Evolutionary conservation across 2,888 invertebrate species (phyloP).

Genomic region (Cataglyphis altisquamis): DNA sequence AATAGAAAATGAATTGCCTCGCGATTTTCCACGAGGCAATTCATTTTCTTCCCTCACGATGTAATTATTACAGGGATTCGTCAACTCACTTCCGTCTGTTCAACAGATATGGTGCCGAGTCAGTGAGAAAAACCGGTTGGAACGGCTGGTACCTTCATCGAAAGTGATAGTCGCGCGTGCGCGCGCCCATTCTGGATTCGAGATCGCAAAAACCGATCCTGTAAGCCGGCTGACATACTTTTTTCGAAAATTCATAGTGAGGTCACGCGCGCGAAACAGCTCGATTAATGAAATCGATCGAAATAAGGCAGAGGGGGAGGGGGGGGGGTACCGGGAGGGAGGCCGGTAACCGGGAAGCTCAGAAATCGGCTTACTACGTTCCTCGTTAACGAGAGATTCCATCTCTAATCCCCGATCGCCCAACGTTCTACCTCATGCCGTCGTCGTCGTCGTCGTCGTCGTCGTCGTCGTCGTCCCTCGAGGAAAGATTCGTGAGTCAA

Average conservation of each 20-base stretch:
- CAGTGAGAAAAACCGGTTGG: constrained; percentile 66
- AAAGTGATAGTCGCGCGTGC: constrained; percentile 75
- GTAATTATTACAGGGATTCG: background rate
- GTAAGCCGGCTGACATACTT: constrained; percentile 53
- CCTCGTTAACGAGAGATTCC: constrained; percentile 21
- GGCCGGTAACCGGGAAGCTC: background rate
- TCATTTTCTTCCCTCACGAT: background rate
- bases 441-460: background rate
- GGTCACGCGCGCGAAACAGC: background rate
- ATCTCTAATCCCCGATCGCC: constrained; percentile 8
- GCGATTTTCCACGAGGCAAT: background rate
- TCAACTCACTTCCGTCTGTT: background rate
- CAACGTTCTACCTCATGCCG: background rate
- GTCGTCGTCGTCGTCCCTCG: background rate
- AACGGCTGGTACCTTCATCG: constrained; percentile 72
- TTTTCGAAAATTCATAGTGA: constrained; percentile 46
- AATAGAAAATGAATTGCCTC: no score
- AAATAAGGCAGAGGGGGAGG: background rate
- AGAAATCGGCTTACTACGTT: constrained; percentile 6
- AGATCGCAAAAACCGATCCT: constrained; percentile 28
- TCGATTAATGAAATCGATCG: constrained; percentile 19
- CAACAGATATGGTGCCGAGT: constrained; percentile 14
- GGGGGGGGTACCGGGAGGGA: no score
- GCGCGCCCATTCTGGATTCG: constrained; percentile 24
- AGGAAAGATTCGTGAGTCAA: constrained; percentile 54